These are phyloP conservation scores for Saturnia pavonia DNA, from an alignment of 2,888 invertebrate species.

Conservation along the genomic window DNA sequence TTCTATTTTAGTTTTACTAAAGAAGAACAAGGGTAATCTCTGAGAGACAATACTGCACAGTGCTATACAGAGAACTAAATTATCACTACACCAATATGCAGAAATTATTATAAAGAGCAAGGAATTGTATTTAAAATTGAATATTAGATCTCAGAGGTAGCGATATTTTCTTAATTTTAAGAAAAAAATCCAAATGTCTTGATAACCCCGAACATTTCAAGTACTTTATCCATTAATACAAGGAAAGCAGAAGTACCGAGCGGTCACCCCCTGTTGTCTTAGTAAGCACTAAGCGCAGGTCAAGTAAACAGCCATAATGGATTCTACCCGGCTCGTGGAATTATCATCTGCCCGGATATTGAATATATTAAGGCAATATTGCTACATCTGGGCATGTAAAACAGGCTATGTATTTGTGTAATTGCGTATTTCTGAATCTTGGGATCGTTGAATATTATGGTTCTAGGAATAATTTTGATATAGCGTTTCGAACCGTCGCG, in stretches of 20 bases:
- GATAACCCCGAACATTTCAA: constrained; percentile 34
- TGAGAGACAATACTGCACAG: background rate
- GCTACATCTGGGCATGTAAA: constrained; percentile 47
- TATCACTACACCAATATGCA: background rate
- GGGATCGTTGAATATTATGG: constrained; percentile 47
- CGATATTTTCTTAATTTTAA: background rate
- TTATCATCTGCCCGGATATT: constrained; percentile 80
- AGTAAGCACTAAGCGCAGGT: constrained; percentile 81
- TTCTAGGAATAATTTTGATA: constrained; percentile 44
- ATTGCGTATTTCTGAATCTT: constrained; percentile 51
- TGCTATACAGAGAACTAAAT: too few relatives aligned
- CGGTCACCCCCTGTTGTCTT: constrained; percentile 79
- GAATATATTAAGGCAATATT: constrained; percentile 79
- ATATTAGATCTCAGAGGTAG: background rate
- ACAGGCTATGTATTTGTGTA: constrained; percentile 55
- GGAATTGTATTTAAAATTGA: too few relatives aligned
- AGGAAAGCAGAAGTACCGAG: constrained; percentile 45
- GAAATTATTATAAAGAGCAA: background rate
- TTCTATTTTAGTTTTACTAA: background rate
- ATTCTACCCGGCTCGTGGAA: constrained; percentile 74
- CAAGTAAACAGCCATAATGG: constrained; percentile 82
- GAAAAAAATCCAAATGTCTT: constrained; percentile 10
- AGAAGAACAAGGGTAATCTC: background rate
- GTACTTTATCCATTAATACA: constrained; percentile 40
- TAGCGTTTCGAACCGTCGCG: constrained; percentile 10